Base-by-base conservation (phyloP, 2,113 vertebrate species). In the Willisornis vidua region DNA sequence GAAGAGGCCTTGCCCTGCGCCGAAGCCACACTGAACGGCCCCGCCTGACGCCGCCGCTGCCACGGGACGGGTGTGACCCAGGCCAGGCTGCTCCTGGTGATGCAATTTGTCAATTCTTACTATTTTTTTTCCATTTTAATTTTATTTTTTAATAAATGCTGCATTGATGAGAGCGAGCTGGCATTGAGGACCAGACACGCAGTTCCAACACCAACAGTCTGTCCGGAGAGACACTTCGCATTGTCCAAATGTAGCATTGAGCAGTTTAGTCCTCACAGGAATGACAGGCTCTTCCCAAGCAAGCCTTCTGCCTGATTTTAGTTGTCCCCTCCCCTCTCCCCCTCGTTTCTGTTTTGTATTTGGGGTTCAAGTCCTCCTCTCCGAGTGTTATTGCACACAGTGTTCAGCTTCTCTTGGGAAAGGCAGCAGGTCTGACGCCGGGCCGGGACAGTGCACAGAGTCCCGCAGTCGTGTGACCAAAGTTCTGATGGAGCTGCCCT, bases 141-240 rank as follows among this genome's bases (percentile, higher is more conserved):
- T 98, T 98, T 90, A 96, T 98, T 98, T 98, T 98, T 98, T 98
- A 98, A 98, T 98, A 98, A 98, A 98, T 98, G 98, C 98, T 99
- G 99, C 98, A 98, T 98, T 97, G 98, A 98, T 98, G 97, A 98
- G 98, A 98, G 98, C 87, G 87, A 98, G 98, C 98, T 98, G 98
- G 98, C 98, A 90, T 98, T 98, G 96, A 98, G 98, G 98, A 98
- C 98, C 97, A 96, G 96, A 96, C 83, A 85, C 78, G 72, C 93
- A 94, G 94, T 70, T 65, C 87, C 94, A 58, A 75, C 96, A 71
- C 84, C 94, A 85, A 61, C 78, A 63, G 41, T 87, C 96, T 94
- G 89, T 95, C 94, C 87, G 35, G 89, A 81, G 63, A 95, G 96
- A 92, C 93, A 77, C 90, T 90, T 22, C 37, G 87, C 81, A 37